phyloP scores from a whole-genome alignment of 2,797 vertebrate species.

The Synanceia verrucosa region DNA sequence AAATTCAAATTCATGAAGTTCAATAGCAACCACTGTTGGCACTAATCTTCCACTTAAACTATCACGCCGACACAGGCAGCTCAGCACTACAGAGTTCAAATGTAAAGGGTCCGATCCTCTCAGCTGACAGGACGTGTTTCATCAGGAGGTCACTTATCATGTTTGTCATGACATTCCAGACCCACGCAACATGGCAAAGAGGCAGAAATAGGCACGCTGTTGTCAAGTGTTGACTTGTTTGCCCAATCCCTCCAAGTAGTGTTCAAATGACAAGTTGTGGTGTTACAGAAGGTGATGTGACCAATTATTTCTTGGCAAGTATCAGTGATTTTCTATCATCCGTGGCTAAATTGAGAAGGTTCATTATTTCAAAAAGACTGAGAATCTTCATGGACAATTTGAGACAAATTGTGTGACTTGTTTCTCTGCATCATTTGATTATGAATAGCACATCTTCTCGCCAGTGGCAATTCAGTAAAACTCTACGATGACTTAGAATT shows the following conservation, averaged over 20 bases:
- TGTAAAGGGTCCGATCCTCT: conserved; percentile 32
- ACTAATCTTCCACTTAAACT: conserved; percentile 4
- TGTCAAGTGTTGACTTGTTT: background rate
- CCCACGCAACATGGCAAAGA: background rate
- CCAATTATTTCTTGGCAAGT: accelerated
- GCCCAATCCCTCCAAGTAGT: no score
- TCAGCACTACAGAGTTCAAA: background rate
- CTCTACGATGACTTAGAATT: background rate
- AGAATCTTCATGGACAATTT: background rate
- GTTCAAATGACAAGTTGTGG: background rate
- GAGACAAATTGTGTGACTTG: background rate
- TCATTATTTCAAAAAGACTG: background rate
- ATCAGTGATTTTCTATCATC: background rate
- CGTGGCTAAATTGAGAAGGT: background rate
- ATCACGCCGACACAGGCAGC: conserved; percentile 26
- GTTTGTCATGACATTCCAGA: conserved; percentile 37
- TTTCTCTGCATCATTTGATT: background rate
- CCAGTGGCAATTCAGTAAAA: background rate
- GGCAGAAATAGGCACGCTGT: background rate
- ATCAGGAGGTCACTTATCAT: conserved; percentile 40
- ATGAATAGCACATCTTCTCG: background rate
- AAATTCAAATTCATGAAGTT: conserved; percentile 2
- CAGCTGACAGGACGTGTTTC: conserved; percentile 31
- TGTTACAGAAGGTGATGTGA: background rate
- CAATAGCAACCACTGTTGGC: conserved; percentile 1